Evolutionary conservation across 2,888 invertebrate genomes (phyloP).

Genomic region (Panopea generosa): DNA sequence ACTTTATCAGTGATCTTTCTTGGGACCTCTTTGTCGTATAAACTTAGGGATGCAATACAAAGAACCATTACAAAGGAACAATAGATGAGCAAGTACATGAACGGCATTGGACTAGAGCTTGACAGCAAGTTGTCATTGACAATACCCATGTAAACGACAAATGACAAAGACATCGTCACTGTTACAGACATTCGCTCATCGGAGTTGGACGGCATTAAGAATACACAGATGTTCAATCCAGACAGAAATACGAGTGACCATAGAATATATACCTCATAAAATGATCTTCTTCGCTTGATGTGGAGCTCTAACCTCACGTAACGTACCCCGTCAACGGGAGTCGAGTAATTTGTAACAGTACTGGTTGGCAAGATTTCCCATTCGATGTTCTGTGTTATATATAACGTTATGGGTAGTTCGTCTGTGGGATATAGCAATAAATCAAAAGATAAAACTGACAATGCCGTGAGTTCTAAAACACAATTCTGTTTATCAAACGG

Average conservation of each 20-base stretch:
- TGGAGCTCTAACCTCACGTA: conserved; percentile 16
- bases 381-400: conserved; percentile 31
- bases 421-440: conserved; percentile 1
- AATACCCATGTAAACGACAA: conserved; percentile 53
- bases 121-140: conserved; percentile 48
- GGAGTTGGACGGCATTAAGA: conserved; percentile 41
- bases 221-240: conserved; percentile 38
- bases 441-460: conserved; percentile 6
- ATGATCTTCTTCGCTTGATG: conserved; percentile 35
- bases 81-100: conserved; percentile 48
- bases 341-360: background rate
- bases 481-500: conserved; percentile 57
- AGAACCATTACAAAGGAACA: conserved; percentile 38
- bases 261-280: conserved; percentile 40
- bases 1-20: background rate
- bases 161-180: conserved; percentile 53
- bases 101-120: conserved; percentile 49
- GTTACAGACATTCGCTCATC: conserved; percentile 55
- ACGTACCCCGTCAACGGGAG: no score
- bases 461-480: conserved; percentile 16
- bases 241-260: conserved; percentile 42
- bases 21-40: conserved; percentile 24
- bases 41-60: conserved; percentile 43
- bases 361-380: conserved; percentile 21
- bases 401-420: background rate